Evolutionary conservation across 2,113 vertebrate species (phyloP).

Genomic region (Aviceda subcristata): DNA sequence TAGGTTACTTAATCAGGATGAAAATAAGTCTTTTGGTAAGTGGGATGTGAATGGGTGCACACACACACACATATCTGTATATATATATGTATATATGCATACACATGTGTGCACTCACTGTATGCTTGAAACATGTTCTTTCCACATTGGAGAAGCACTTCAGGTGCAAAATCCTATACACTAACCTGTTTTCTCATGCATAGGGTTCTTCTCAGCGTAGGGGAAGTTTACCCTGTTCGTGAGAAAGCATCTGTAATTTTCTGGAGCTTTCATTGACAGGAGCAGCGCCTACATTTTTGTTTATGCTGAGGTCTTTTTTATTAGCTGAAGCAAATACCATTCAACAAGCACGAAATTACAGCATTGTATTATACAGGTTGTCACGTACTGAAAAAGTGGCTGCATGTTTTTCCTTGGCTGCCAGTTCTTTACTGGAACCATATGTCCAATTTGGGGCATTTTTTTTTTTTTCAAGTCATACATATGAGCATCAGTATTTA

Average conservation of each 20-base stretch:
- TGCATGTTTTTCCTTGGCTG: neutral
- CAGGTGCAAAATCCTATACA: neutral
- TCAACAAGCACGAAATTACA: neutral
- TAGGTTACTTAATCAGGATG: neutral
- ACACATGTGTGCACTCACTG: fast-evolving
- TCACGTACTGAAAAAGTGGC: neutral
- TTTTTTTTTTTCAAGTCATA: neutral
- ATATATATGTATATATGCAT: neutral
- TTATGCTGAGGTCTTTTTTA: neutral
- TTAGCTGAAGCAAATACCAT: neutral
- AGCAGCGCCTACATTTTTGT: neutral
- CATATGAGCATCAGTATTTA: neutral
- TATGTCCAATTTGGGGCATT: neutral
- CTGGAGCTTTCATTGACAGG: neutral
- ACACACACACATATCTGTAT: fast-evolving
- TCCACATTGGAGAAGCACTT: neutral
- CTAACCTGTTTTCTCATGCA: neutral
- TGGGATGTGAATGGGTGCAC: fast-evolving
- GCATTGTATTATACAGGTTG: neutral
- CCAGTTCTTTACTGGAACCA: neutral
- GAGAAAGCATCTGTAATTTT: neutral
- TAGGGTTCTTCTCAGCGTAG: neutral
- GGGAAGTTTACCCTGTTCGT: neutral
- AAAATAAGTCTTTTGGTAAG: neutral
- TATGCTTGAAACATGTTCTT: neutral